Percentiles rank a stretch among this genome's conserved stretches.
These are phyloP conservation scores for Empis stercorea DNA, from an alignment of 2,888 invertebrate genomes.

Conservation along the genomic window DNA sequence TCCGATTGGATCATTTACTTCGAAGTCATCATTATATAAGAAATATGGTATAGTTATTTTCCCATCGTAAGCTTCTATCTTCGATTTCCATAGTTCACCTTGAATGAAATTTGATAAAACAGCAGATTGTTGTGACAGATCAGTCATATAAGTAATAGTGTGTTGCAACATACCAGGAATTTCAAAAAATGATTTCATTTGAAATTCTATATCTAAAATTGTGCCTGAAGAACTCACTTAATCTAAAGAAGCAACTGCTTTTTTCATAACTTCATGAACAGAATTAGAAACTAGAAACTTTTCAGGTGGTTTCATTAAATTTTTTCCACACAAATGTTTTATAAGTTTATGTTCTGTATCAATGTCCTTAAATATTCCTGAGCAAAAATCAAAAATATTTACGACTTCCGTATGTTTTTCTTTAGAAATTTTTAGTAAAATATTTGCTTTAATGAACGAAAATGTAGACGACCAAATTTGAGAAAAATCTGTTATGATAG, in stretches of 20 bases:
- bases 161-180: not conserved
- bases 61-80: not conserved
- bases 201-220: not conserved
- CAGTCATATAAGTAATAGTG: not conserved
- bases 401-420: not conserved
- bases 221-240: not conserved
- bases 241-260: not conserved
- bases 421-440: not conserved
- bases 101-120: not conserved
- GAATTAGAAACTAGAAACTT: not conserved
- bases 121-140: not conserved
- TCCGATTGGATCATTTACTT: not conserved
- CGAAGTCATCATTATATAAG: not conserved
- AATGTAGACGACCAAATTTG: not conserved
- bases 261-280: not conserved
- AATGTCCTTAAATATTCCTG: not conserved
- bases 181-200: not conserved
- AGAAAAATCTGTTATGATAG: not conserved
- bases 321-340: not conserved
- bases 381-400: not conserved
- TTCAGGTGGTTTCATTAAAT: not conserved
- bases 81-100: not conserved
- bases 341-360: conserved; percentile 1
- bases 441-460: not conserved
- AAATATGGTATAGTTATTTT: not conserved